Base-by-base conservation (phyloP, 2,797 vertebrate genomes). In the Ataeniobius toweri region DNA sequence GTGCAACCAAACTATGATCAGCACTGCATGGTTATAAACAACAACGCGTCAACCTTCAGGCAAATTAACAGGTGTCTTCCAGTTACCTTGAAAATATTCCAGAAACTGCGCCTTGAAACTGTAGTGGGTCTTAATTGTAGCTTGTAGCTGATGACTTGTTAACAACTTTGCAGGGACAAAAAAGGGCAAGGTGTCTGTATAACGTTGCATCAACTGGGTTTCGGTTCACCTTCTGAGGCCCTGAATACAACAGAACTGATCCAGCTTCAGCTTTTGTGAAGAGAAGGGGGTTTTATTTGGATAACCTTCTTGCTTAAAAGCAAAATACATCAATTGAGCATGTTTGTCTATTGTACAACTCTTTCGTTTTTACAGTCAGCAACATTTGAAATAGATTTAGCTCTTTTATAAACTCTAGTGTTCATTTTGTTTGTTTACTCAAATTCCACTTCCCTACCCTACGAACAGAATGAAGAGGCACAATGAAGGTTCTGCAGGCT, bases 201-300 rank as follows among this genome's bases (percentile, higher is more conserved):
- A 6, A 31, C 5, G 16, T 48, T 48, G 58, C 8, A 61, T 74
- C 44, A 61, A 6, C n/a, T 22, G n/a, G 41, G 41, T 75, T 75
- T 59, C 5, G 22, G 61, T 59, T 61, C 58, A 24, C 28, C 24
- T 63, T 36, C 44, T 36, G n/a, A 50, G 16, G 1, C 41, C n/a
- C 58, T 31, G 28, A 74, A 28, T 26, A 48, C n/a, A 28, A 44
- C 24, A 16, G 13, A 53, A 39, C 26, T 41, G 31, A n/a, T 44
- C 12, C 9, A 20, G 53, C 39, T 73, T 73, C 1, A 16, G n/a
- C 6, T 24, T 51, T 89, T 91, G 92, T 94, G 22, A 68, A 13
- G 22, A 41, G 31, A 22, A 22, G 36, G 1, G 8, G 0, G 14
- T 67, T 65, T 41, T 22, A 13, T 41, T 22, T 39, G 41, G 36